Evolutionary conservation across 2,888 invertebrate genomes (phyloP).

Genomic region (Leptopilina myrica): DNA sequence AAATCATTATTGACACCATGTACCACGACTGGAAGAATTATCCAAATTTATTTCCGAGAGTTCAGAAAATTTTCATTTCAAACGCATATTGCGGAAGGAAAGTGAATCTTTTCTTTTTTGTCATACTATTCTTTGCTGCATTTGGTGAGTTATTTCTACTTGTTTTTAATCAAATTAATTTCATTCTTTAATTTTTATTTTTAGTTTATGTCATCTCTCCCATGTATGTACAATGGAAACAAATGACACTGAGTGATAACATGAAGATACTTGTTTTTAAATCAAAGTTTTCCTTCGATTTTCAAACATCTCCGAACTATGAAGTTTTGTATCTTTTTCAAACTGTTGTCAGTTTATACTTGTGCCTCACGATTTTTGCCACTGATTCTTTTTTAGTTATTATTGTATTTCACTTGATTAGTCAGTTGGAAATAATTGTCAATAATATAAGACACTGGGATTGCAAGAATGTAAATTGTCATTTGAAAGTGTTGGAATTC

Average conservation of each 20-base stretch:
- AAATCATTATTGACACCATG: background rate
- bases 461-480: background rate
- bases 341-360: background rate
- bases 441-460: background rate
- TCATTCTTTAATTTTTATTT: background rate
- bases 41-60: background rate
- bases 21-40: background rate
- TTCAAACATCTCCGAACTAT: background rate
- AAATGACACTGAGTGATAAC: background rate
- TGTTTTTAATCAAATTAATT: background rate
- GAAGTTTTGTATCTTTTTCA: background rate
- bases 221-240: background rate
- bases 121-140: background rate
- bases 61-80: background rate
- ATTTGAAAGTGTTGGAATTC: background rate
- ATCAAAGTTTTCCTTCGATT: background rate
- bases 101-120: background rate
- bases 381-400: background rate
- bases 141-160: constrained; percentile 5
- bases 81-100: background rate
- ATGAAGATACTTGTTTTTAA: background rate
- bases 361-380: background rate
- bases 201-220: background rate
- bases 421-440: background rate
- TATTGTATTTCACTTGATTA: background rate